Evolutionary conservation across 2,113 vertebrate species (phyloP), one percentile per base, ranked within the genome.

Genomic region (Castor canadensis): DNA sequence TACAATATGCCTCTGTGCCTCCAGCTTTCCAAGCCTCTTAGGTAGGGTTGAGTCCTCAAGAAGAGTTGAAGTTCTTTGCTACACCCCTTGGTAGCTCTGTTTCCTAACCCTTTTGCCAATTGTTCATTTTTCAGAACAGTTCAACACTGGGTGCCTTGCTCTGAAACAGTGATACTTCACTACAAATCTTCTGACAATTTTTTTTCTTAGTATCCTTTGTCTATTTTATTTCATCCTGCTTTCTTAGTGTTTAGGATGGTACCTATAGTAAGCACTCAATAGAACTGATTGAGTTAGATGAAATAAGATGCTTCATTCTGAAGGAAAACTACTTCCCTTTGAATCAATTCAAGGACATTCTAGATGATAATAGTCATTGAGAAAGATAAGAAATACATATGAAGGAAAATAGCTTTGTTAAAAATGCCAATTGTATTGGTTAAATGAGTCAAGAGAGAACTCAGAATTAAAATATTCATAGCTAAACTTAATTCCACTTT

Each of bases 401-500:
- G 12, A 54, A 66, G 15, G 58, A 5, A 93, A 90, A 93, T 9
- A 28, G 38, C 72, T 95, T 60, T 88, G 60, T 72, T 45, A n/a
- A 77, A 95, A 92, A 81, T 54, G 4, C 43, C 40, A 38, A n/a
- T 62, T 76, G 60, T 69, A 45, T 58, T 85, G 32, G 47, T 54
- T 92, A 87, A 84, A 92, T 8, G 58, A 87, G 60, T 87, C 64
- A 60, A 86, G 71, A 93, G 69, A 89, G 12, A 95, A 87, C 26
- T 58, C 22, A n/a, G 40, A 60, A 62, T 88, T 94, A 72, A 96
- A 93, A 90, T 94, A 92, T 67, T 84, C 66, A 87, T 28, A 60
- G 32, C 66, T 93, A 79, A 88, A 92, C 40, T 84, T 84, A 87
- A 81, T 96, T 90, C 16, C 2, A 82, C 2, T 60, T 89, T 89